Evolutionary conservation across 2,113 vertebrate genomes (phyloP).

Genomic region (Gallinago undulata): DNA sequence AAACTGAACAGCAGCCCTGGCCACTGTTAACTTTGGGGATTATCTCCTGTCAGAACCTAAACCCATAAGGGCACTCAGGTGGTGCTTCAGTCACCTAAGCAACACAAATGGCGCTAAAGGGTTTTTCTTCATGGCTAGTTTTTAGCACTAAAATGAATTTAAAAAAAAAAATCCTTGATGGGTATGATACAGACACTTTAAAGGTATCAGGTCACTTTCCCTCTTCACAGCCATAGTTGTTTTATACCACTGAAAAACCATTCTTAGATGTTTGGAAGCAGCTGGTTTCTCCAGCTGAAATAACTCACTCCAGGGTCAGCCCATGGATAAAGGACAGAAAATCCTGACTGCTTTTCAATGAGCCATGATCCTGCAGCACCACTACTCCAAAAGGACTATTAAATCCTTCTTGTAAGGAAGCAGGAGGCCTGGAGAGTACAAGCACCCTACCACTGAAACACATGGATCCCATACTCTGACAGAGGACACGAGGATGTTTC

Average conservation of each 20-base stretch:
- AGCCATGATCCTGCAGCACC: background rate
- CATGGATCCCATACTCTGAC: rapidly evolving
- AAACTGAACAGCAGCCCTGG: background rate
- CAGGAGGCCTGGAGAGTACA: background rate
- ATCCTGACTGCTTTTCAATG: background rate
- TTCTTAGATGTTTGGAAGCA: background rate
- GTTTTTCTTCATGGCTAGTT: background rate
- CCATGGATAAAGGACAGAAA: background rate
- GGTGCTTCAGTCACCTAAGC: background rate
- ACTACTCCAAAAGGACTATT: background rate
- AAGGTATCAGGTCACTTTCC: background rate
- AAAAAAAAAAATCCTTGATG: background rate
- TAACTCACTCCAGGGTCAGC: background rate
- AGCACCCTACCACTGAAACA: background rate
- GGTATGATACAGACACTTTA: background rate
- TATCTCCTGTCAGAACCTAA: background rate
- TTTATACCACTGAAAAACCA: background rate
- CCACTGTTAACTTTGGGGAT: background rate
- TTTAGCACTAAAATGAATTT: background rate
- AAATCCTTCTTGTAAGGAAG: background rate
- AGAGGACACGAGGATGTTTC: background rate
- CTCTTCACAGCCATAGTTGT: background rate
- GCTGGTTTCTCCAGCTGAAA: background rate
- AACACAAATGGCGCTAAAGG: background rate
- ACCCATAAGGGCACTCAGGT: background rate